phyloP scores from a whole-genome alignment of 2,888 invertebrate species.

The Pseudococcus jackbeardsleyi region DNA sequence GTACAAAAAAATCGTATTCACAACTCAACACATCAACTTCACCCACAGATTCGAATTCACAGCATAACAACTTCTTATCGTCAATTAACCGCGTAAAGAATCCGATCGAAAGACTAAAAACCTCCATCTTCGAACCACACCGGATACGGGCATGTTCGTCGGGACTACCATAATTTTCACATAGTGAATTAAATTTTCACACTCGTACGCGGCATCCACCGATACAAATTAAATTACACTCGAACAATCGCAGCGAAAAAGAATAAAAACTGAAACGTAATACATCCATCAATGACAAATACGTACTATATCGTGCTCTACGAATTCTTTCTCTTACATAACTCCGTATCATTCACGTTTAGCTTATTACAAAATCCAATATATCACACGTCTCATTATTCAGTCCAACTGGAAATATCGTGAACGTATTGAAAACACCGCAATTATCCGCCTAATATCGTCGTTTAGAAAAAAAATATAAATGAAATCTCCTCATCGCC shows the following conservation, averaged over 20 bases:
- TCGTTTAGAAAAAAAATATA: neutral
- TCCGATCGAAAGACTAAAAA: neutral
- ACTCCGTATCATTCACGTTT: conserved; percentile 39
- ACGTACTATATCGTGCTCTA: neutral
- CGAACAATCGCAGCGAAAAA: conserved; percentile 21
- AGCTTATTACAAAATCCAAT: conserved; percentile 28
- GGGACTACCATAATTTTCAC: conserved; percentile 4
- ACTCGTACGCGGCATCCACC: conserved; percentile 5
- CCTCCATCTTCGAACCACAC: neutral
- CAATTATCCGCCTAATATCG: neutral
- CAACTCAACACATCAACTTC: neutral
- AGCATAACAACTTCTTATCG: neutral
- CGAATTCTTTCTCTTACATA: conserved; percentile 31
- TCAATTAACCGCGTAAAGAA: neutral
- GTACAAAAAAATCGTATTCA: neutral
- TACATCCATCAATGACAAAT: conserved; percentile 55
- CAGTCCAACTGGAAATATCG: conserved; percentile 15
- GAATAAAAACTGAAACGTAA: conserved; percentile 23
- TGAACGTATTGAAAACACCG: conserved; percentile 7
- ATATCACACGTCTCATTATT: conserved; percentile 34
- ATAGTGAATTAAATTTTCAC: conserved; percentile 22
- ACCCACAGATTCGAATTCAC: neutral
- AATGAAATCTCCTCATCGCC: neutral
- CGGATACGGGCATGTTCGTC: conserved; percentile 19
- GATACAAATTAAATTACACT: conserved; percentile 47